phyloP scores from a whole-genome alignment of 2,113 vertebrate species.

The Orcinus orca region DNA sequence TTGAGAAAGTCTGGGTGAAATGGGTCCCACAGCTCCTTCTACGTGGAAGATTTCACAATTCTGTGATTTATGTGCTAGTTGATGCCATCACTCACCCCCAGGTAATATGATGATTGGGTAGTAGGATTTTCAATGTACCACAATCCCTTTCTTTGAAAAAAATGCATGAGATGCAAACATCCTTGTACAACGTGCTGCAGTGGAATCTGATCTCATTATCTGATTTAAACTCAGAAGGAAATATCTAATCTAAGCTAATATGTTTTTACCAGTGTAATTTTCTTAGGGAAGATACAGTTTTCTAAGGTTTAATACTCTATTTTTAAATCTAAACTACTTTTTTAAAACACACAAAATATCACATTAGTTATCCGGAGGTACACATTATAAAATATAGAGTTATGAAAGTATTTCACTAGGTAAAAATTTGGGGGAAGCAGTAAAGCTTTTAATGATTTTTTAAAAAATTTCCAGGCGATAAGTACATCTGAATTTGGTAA shows the following conservation, averaged over 20 bases:
- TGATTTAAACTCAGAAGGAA: not conserved
- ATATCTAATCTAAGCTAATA: too few species aligned
- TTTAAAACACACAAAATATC: not conserved
- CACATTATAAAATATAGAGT: not conserved
- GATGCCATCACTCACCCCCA: fast-evolving
- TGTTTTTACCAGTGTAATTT: not conserved
- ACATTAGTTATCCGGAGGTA: not conserved
- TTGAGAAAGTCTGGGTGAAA: fast-evolving
- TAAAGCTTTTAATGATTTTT: not conserved
- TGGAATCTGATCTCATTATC: not conserved
- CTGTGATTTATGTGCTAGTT: fast-evolving
- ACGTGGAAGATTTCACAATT: not conserved
- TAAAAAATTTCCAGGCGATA: not conserved
- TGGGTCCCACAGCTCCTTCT: too few species aligned
- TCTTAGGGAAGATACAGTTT: not conserved
- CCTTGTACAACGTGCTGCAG: not conserved
- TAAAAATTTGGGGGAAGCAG: fast-evolving
- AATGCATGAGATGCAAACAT: not conserved
- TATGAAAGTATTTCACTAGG: not conserved
- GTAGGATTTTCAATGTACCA: fast-evolving
- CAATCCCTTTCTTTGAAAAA: not conserved
- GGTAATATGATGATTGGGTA: not conserved
- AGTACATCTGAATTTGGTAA: not conserved
- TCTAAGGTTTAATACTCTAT: not conserved
- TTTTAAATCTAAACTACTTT: not conserved